phyloP scores from a whole-genome alignment of 1,140 invertebrate genomes.

The Drosophila suzukii region DNA sequence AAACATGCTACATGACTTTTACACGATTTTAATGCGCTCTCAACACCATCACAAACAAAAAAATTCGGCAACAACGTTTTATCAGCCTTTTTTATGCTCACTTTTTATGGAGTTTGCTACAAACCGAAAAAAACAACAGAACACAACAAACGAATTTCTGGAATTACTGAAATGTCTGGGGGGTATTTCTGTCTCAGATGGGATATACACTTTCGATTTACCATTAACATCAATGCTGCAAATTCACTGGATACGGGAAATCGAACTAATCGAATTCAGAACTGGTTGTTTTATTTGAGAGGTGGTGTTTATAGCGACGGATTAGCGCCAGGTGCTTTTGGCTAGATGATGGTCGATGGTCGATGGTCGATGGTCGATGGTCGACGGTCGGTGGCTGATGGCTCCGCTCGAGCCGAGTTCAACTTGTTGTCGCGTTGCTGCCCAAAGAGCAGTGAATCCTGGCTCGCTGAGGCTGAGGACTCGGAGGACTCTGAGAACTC shows the following conservation, averaged over 20 bases:
- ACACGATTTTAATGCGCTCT: slow-evolving; percentile 16
- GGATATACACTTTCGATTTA: slow-evolving; percentile 20
- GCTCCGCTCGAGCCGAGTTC: slow-evolving; percentile 44
- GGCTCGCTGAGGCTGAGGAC: slow-evolving; percentile 19
- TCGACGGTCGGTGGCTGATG: slow-evolving; percentile 13
- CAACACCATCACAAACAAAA: slow-evolving; percentile 15
- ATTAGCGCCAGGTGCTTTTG: slow-evolving; percentile 19
- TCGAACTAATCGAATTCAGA: slow-evolving; percentile 4
- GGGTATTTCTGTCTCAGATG: not conserved
- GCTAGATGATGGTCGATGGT: not conserved
- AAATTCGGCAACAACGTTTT: slow-evolving; percentile 14
- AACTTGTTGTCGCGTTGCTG: slow-evolving; percentile 77
- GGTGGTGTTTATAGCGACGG: slow-evolving; percentile 10
- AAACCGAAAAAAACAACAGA: slow-evolving; percentile 12
- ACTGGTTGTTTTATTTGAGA: slow-evolving; percentile 2
- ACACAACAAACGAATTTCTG: slow-evolving; percentile 13
- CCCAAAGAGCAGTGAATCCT: slow-evolving; percentile 53
- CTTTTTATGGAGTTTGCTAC: slow-evolving; percentile 13
- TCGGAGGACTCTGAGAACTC: slow-evolving; percentile 3
- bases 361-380: not conserved
- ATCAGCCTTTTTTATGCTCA: slow-evolving; percentile 6
- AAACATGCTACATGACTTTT: slow-evolving; percentile 8
- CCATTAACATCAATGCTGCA: not conserved
- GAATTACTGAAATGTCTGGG: not conserved
- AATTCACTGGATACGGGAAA: not conserved